Evolutionary conservation across 2,888 invertebrate species (phyloP), one percentile per base, ranked within the genome.

Genomic region (Eulithis testata): DNA sequence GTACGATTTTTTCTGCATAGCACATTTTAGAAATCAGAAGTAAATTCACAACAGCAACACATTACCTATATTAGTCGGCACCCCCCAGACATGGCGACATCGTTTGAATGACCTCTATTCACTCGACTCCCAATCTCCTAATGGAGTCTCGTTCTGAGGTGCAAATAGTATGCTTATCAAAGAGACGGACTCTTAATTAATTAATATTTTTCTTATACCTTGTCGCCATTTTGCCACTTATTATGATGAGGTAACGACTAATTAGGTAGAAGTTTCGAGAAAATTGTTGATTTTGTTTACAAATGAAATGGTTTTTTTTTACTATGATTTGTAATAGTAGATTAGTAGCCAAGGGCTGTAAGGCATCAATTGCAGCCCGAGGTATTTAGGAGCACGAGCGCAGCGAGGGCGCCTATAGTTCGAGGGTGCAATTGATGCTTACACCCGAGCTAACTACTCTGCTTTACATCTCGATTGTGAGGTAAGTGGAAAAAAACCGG

Each of bases 41-140:
- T 21, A 11, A 49, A 31, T 59, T 59, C 36, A 44, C 43, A 57
- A 60, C 44, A 55, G 56, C 63, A 45, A 45, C 49, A 56, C 66
- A 67, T 63, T 67, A 67, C 44, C 63, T 45, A 51, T 63, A 63
- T 67, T 58, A 58, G 60, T 45, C 53, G 60, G 0, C 49, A 27
- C 54, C 50, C 43, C 54, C 60, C 55, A 60, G 45, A 61, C 60
- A 59, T 78, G 44, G 84, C 82, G 85, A 84, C 86, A 84, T 83
- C 85, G 81, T 85, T 83, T 86, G 87, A 90, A 90, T 89, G 87
- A 86, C 86, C 87, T 83, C 82, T 81, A 87, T 90, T 90, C 90
- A 88, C 83, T 79, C 79, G 79, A 77, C 82, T 91, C 91, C 90
- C 91, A 90, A 90, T 90, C 84, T 82, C 74, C 89, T 91, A 91